Base-by-base conservation (phyloP, 2,797 vertebrate genomes). In the Clarias pachynema region DNA sequence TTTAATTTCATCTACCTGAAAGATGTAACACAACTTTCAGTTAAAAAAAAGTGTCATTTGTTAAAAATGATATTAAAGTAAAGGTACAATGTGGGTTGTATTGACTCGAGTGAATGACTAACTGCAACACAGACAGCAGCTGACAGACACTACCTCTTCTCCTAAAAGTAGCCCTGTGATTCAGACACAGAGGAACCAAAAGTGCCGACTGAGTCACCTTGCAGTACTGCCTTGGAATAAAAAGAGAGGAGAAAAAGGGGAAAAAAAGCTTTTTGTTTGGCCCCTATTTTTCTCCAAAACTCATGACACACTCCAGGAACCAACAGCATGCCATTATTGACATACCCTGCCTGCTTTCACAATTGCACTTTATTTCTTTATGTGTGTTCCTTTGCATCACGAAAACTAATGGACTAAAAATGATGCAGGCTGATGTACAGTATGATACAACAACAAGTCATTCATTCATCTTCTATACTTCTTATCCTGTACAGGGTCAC, bases 141-240 rank as follows among this genome's bases (percentile, higher is more conserved):
- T 63, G 60, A 79, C 68, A 83, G 81, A 86, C 72, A 78, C 84
- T 37, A n/a, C 34, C 37, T 49, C 26, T 75, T 24, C 77, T 78
- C 29, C 72, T 82, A 82, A 87, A 87, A 87, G 82, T 69, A 68
- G 24, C 49, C 53, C 57, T 44, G 9, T 90, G 89, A 88, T 29
- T 89, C 85, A 90, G 69, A 77, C 37, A 81, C n/a, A 81, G 84
- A 78, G 81, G 82, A 86, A 86, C 77, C 56, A 85, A 74, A 2
- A 68, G 29, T 49, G 31, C 73, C 26, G 78, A 75, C 20, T 60
- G 26, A 81, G 56, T 78, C 20, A 59, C 62, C 37, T 62, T 62
- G 83, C 22, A 62, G 29, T 10, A 10, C 26, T 65, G 74, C 24
- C 56, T 66, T 15, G 15, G 44, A 29, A 65, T 40, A 26, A 82